Evolutionary conservation across 2,888 invertebrate genomes (phyloP), one percentile per base, ranked within the genome.

Genomic region (Agrotis clavis): DNA sequence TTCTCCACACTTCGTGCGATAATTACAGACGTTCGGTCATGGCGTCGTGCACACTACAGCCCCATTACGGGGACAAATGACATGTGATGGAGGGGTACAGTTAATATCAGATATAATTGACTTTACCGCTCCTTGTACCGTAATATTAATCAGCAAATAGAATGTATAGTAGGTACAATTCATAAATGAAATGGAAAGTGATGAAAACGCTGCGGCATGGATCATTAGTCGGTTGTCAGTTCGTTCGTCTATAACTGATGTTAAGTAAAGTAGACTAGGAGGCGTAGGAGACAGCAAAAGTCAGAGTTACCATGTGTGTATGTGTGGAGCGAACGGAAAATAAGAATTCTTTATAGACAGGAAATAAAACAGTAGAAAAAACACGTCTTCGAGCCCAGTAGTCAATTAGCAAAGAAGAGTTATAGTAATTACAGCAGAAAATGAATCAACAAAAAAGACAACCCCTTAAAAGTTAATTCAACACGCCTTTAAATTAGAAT

Each of bases 1-100:
- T 83, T 71, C 74, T 79, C 78, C 48, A 77, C 73, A 73, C 74
- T 71, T 65, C 48, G 70, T 61, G 69, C 63, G 54, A 71, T 83
- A 85, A 85, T 85, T 77, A 84, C 59, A 74, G 60, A 21, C 67
- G 61, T 71, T 74, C 56, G 59, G 76, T 77, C 71, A 80, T 64
- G 82, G 69, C 64, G 59, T 59, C 63, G 59, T 74, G 71, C 74
- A 48, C 72, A 72, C 66, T 63, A 75, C 82, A 70, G 71, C 57
- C 65, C 61, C 48, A 77, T 81, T 81, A 83, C 30, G 41, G 47
- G 35, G 65, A 73, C 77, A 77, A 75, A 81, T 83, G 75, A 74
- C 57, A 74, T 57, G 71, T 69, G 47, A 69, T 76, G 45, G 64
- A 60, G 50, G 53, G 54, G 30, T 57, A 63, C 65, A 63, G 48